A percentile compares a stretch with the other conserved stretches of the same genome.
phyloP scores from a whole-genome alignment of 2,797 vertebrate species.

The Pipistrellus pygmaeus region DNA sequence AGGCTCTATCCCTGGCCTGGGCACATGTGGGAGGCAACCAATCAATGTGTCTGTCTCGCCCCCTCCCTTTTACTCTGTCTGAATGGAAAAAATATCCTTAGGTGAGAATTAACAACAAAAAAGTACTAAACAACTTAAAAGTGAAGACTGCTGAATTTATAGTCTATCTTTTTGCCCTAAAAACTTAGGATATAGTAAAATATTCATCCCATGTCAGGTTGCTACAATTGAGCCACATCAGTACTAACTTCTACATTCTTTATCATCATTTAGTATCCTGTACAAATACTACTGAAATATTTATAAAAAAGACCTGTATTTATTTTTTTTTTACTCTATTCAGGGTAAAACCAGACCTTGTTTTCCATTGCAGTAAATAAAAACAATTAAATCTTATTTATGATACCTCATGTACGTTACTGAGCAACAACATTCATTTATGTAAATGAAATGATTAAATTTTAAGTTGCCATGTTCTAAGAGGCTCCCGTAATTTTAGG shows the following conservation, averaged over 20 bases:
- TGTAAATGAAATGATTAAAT: neutral
- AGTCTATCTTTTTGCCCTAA: neutral
- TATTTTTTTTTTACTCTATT: neutral
- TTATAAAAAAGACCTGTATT: neutral
- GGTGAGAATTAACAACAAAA: neutral
- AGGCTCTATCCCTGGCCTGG: no score
- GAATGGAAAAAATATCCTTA: no score
- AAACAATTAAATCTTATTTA: neutral
- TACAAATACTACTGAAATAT: slow-evolving; percentile 20
- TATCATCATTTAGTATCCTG: slow-evolving; percentile 13
- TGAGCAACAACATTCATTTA: neutral
- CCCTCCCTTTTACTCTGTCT: no score
- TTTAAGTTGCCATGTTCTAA: neutral
- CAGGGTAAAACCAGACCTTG: neutral
- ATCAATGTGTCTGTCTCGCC: no score
- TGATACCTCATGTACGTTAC: neutral
- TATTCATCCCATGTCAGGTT: neutral
- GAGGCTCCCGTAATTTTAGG: slow-evolving; percentile 48
- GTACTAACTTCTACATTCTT: neutral
- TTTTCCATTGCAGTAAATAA: neutral
- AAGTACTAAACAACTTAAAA: neutral
- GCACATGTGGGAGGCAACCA: no score
- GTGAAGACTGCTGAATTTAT: neutral
- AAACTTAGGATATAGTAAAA: neutral
- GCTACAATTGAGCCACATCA: neutral